A percentile compares a stretch with the other conserved stretches of the same genome.
phyloP scores from a whole-genome alignment of 2,888 invertebrate species.

The Pristionchus maxplancki region DNA sequence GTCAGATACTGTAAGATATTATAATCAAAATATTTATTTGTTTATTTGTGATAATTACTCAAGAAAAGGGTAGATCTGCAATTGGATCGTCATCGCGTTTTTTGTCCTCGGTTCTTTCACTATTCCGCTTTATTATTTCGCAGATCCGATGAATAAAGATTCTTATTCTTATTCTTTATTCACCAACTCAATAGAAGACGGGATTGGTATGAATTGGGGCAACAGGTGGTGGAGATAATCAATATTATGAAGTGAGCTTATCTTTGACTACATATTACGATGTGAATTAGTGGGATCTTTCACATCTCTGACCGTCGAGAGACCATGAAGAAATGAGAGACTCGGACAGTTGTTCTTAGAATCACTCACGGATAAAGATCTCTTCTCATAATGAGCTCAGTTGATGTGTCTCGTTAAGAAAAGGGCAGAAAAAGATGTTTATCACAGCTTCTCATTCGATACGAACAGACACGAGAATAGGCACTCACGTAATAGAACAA shows the following conservation, averaged over 20 bases:
- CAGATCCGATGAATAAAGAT: conserved; percentile 17
- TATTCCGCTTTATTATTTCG: neutral
- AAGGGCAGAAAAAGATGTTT: neutral
- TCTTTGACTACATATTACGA: no score
- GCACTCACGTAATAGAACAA: neutral
- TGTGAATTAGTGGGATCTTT: no score
- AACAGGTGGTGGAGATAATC: no score
- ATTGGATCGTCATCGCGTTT: neutral
- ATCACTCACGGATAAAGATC: no score
- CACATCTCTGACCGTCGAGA: no score
- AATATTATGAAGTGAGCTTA: no score
- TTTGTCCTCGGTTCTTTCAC: neutral
- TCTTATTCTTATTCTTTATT: no score
- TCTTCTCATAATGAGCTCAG: no score
- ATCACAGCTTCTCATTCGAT: neutral
- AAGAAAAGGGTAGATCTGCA: conserved; percentile 22
- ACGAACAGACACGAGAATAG: neutral
- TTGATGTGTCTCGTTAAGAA: neutral
- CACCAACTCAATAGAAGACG: no score
- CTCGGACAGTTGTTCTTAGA: no score
- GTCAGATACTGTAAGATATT: conserved; percentile 4
- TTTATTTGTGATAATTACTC: neutral
- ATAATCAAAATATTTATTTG: neutral
- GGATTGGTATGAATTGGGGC: no score
- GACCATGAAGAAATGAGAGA: no score